Conservation (phyloP, 2,113 vertebrate genomes). For the Bubo bubo region DNA sequence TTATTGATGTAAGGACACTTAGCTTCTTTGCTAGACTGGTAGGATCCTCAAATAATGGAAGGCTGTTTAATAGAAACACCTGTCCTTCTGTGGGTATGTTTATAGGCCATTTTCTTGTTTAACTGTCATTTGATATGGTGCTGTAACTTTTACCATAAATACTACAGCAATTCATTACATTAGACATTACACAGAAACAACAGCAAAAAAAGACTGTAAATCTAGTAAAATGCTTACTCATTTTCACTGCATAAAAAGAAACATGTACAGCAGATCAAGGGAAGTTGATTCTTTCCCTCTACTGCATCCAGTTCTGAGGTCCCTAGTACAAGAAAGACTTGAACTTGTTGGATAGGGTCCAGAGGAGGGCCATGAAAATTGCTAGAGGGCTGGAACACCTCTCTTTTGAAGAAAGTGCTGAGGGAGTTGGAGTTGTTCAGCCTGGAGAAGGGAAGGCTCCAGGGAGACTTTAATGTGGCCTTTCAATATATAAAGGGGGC, state of each 20-base stretch:
- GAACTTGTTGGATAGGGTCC: rapidly evolving
- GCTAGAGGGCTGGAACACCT: not conserved
- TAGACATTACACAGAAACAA: not conserved
- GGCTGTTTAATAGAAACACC: not conserved
- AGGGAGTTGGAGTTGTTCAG: not conserved
- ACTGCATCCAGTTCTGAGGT: not conserved
- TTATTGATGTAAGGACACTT: not conserved
- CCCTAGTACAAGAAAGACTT: not conserved
- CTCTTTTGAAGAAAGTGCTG: not conserved
- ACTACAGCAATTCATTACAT: not conserved
- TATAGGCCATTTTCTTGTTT: not conserved
- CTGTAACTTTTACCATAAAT: not conserved
- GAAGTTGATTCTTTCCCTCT: not conserved
- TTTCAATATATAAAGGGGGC: not conserved
- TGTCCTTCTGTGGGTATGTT: not conserved
- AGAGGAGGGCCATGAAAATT: not conserved
- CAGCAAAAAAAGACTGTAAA: not conserved
- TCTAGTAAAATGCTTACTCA: not conserved
- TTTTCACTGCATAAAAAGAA: not conserved
- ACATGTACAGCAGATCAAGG: not conserved
- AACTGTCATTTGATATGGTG: not conserved
- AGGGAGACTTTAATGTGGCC: rapidly evolving
- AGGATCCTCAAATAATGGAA: not conserved
- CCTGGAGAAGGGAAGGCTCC: not conserved
- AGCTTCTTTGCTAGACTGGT: not conserved